phyloP scores from a whole-genome alignment of 2,797 vertebrate genomes.

The Zalophus californianus region DNA sequence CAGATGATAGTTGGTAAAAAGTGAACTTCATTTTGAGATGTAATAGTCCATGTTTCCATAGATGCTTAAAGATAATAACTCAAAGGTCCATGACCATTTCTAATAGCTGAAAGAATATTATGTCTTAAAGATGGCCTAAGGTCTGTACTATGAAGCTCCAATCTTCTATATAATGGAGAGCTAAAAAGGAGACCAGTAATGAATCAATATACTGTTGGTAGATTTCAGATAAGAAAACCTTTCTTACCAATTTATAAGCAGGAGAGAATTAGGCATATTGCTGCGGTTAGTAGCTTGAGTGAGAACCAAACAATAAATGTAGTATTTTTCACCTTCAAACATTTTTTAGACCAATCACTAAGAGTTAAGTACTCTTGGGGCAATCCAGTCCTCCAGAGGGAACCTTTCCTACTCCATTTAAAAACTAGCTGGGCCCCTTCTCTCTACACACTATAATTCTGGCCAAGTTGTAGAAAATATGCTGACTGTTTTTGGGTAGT shows the following conservation, averaged over 20 bases:
- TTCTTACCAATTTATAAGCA: background rate
- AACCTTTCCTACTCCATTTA: background rate
- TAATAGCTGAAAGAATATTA: background rate
- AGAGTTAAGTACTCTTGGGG: background rate
- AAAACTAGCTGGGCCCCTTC: slow-evolving; percentile 1
- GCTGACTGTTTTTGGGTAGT: slow-evolving; percentile 43
- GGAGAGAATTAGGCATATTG: background rate
- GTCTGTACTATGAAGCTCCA: background rate
- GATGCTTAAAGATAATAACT: background rate
- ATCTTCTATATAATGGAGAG: background rate
- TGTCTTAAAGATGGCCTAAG: background rate
- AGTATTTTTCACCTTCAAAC: background rate
- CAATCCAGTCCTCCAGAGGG: background rate
- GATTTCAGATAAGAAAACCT: background rate
- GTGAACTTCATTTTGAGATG: slow-evolving; percentile 5
- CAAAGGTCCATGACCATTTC: background rate
- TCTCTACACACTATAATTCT: slow-evolving; percentile 6
- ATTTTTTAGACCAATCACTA: slow-evolving; percentile 4
- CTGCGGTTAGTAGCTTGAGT: background rate
- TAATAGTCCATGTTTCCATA: background rate
- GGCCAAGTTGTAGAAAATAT: slow-evolving; percentile 53
- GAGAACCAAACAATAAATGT: background rate
- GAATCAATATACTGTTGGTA: background rate
- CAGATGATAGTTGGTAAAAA: background rate
- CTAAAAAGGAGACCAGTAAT: background rate